Evolutionary conservation across 2,888 invertebrate genomes (phyloP).

Genomic region (Lithophane leautieri): DNA sequence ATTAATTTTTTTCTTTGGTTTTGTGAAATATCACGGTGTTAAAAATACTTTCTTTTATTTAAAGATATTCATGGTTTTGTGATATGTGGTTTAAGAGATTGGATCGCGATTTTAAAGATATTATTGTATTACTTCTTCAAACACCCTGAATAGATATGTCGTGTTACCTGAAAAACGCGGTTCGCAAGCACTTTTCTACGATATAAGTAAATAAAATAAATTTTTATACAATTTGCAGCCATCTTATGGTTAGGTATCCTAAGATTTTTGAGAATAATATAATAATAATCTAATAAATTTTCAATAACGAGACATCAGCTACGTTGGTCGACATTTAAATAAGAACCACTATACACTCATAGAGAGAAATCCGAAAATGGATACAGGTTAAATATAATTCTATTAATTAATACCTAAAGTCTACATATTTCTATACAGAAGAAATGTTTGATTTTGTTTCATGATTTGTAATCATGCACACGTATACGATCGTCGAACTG

Average conservation of each 20-base stretch:
- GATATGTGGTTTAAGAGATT: conserved; percentile 83
- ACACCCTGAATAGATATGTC: conserved; percentile 88
- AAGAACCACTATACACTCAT: conserved; percentile 90
- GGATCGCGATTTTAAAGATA: conserved; percentile 71
- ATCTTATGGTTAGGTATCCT: conserved; percentile 89
- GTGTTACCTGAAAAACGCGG: conserved; percentile 80
- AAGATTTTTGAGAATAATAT: conserved; percentile 87
- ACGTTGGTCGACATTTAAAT: conserved; percentile 90
- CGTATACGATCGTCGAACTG: conserved; percentile 89
- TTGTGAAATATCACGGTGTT: conserved; percentile 89
- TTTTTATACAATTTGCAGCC: conserved; percentile 89
- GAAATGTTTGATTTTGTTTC: conserved; percentile 85
- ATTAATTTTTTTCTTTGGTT: conserved; percentile 87
- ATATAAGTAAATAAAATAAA: conserved; percentile 88
- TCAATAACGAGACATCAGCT: conserved; percentile 89
- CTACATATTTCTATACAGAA: conserved; percentile 89
- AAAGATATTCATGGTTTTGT: conserved; percentile 80
- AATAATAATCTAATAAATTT: conserved; percentile 90
- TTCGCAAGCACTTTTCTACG: conserved; percentile 86
- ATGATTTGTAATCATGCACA: conserved; percentile 89
- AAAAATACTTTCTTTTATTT: conserved; percentile 81
- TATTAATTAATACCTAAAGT: conserved; percentile 88
- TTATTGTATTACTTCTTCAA: conserved; percentile 71
- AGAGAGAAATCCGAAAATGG: conserved; percentile 90
- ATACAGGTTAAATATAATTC: conserved; percentile 90